Percentiles rank a stretch among this genome's conserved stretches.
phyloP scores from a whole-genome alignment of 2,888 invertebrate genomes.

The Heteromyza rotundicornis region DNA sequence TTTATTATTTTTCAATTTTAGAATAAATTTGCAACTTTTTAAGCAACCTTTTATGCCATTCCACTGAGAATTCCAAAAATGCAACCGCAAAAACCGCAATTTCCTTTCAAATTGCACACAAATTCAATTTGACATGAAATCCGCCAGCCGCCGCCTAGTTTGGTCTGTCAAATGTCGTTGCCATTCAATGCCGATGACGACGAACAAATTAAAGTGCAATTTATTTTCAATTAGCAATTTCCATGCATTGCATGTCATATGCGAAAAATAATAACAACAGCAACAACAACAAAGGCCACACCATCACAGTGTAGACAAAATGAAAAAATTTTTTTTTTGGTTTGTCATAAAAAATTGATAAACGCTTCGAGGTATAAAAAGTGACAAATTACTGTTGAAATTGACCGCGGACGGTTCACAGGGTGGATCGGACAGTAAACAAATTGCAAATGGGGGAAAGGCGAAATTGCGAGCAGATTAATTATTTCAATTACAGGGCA shows the following conservation, averaged over 20 bases:
- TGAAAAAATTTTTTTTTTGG: too few species aligned
- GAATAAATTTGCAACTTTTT: too few species aligned
- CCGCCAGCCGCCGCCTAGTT: neutral
- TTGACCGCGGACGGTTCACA: neutral
- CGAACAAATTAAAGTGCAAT: constrained; percentile 52
- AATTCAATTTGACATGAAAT: neutral
- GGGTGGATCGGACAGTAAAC: neutral
- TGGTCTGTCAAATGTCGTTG: neutral
- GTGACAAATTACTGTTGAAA: neutral
- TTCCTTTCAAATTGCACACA: too few species aligned
- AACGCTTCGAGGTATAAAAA: neutral
- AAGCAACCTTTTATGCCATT: too few species aligned
- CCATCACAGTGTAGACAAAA: too few species aligned
- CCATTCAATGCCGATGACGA: constrained; percentile 23
- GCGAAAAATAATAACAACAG: too few species aligned
- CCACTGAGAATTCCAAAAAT: too few species aligned
- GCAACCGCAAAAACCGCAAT: neutral
- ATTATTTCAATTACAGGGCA: constrained; percentile 3
- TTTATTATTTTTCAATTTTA: too few species aligned
- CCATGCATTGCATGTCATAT: constrained; percentile 35
- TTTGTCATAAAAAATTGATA: neutral
- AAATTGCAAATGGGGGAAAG: neutral
- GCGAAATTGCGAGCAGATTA: too few species aligned
- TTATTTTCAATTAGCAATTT: constrained; percentile 54
- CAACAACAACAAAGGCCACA: too few species aligned